These are phyloP conservation scores for Centruroides vittatus DNA, from an alignment of 1,140 invertebrate genomes.

Conservation along the genomic window DNA sequence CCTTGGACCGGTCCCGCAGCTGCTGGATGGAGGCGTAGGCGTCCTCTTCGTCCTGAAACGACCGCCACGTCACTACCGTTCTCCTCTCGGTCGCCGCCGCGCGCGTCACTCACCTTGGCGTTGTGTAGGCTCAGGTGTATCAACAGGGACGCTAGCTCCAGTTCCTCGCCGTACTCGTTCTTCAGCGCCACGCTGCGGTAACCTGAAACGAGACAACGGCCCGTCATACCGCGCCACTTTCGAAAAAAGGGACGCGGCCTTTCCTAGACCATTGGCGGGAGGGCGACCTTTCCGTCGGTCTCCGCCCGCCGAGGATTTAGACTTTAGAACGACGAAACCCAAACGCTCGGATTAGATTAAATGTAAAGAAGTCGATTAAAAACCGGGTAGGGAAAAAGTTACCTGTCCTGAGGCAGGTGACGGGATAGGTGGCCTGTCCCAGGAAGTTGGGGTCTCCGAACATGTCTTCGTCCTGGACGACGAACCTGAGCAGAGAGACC, in stretches of 20 bases:
- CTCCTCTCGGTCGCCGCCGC: too few species aligned
- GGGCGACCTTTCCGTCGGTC: too few species aligned
- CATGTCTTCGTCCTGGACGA: slow-evolving; percentile 93
- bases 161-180: slow-evolving; percentile 82
- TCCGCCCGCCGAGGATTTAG: too few species aligned
- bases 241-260: too few species aligned
- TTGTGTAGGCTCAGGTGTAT: slow-evolving; percentile 56
- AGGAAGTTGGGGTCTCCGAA: slow-evolving; percentile 96
- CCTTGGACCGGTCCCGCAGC: neutral
- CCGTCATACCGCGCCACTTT: neutral
- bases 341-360: too few species aligned
- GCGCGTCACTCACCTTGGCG: slow-evolving; percentile 23
- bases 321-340: too few species aligned
- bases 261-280: too few species aligned
- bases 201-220: slow-evolving; percentile 46
- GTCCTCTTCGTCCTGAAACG: neutral
- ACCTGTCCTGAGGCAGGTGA: slow-evolving; percentile 36
- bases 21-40: neutral
- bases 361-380: slow-evolving; percentile 14
- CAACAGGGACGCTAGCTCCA: slow-evolving; percentile 81
- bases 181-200: slow-evolving; percentile 80
- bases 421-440: slow-evolving; percentile 86
- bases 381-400: slow-evolving; percentile 7
- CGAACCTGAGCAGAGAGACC: slow-evolving; percentile 77
- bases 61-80: too few species aligned